Percentiles rank a stretch among this genome's conserved stretches.
Conservation (phyloP, 2,113 vertebrate species). For the Dasyprocta punctata region DNA sequence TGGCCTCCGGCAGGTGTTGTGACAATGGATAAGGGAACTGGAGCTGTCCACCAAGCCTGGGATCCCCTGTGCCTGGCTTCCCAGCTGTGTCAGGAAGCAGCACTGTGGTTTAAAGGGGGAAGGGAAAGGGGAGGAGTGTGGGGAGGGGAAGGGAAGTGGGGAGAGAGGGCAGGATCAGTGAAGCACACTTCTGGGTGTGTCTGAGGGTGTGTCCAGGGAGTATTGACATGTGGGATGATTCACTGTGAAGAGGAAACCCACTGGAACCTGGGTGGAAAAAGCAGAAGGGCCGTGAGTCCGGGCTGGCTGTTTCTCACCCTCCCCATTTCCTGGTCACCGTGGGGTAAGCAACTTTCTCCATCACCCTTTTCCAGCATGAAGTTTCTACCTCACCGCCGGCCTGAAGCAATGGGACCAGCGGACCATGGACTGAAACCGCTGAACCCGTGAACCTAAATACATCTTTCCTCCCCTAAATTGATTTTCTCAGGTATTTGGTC, state of each 20-base stretch:
- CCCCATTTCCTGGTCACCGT: not conserved
- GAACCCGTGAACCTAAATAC: not conserved
- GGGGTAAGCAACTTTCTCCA: not conserved
- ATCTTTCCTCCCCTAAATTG: not conserved
- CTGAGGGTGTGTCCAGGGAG: not conserved
- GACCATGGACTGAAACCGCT: not conserved
- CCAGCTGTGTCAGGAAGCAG: not conserved
- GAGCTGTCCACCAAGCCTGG: not conserved
- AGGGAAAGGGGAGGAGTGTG: accelerated
- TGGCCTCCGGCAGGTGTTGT: not conserved
- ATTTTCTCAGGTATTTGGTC: not conserved
- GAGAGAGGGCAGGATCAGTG: not conserved
- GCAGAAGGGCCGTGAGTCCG: not conserved
- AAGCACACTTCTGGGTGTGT: not conserved
- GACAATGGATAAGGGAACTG: not conserved
- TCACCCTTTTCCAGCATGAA: not conserved
- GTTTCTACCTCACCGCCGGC: not conserved
- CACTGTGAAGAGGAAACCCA: not conserved
- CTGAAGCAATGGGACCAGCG: not conserved
- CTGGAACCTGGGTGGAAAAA: not conserved
- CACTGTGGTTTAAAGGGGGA: not conserved
- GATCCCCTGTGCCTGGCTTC: not conserved
- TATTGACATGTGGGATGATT: not conserved
- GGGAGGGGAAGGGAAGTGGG: not conserved
- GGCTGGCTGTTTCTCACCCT: not conserved